Conservation (phyloP, 2,888 invertebrate genomes). For the Amphipyra tragopoginis region DNA sequence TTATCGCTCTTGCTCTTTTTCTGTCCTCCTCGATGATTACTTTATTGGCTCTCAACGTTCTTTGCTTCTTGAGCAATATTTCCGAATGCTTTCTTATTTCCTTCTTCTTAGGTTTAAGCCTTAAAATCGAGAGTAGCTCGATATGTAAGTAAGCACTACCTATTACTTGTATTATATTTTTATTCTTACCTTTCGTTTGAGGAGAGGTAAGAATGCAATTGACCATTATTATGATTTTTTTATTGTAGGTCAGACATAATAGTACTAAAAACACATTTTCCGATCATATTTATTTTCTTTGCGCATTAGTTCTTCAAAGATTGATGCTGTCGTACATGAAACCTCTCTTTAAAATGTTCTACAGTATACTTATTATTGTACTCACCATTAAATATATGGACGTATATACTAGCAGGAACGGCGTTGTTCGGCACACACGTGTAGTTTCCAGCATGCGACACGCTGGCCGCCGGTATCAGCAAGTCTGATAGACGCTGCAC, state of each 20-base stretch:
- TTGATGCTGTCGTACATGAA: too few relatives aligned
- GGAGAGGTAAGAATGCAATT: neutral
- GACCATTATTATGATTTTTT: too few relatives aligned
- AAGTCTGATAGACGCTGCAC: conserved; percentile 92
- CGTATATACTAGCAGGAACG: conserved; percentile 95
- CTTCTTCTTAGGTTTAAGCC: too few relatives aligned
- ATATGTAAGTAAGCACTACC: too few relatives aligned
- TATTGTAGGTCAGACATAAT: too few relatives aligned
- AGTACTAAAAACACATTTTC: too few relatives aligned
- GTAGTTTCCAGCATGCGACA: conserved; percentile 95
- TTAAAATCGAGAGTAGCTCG: too few relatives aligned
- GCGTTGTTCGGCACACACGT: conserved; percentile 97
- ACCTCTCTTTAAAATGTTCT: too few relatives aligned
- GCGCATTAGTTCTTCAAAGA: too few relatives aligned
- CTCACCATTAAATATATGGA: conserved; percentile 97
- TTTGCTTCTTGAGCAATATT: neutral
- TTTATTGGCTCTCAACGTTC: conserved; percentile 12
- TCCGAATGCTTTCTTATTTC: neutral
- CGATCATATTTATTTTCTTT: too few relatives aligned
- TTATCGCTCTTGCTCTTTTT: conserved; percentile 24
- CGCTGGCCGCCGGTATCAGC: conserved; percentile 89
- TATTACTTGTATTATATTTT: too few relatives aligned
- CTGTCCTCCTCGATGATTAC: conserved; percentile 11
- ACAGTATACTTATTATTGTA: neutral
- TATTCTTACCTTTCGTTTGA: too few relatives aligned